Evolutionary conservation across 2,797 vertebrate genomes (phyloP), one percentile per base, ranked within the genome.

Genomic region (Lutra lutra): DNA sequence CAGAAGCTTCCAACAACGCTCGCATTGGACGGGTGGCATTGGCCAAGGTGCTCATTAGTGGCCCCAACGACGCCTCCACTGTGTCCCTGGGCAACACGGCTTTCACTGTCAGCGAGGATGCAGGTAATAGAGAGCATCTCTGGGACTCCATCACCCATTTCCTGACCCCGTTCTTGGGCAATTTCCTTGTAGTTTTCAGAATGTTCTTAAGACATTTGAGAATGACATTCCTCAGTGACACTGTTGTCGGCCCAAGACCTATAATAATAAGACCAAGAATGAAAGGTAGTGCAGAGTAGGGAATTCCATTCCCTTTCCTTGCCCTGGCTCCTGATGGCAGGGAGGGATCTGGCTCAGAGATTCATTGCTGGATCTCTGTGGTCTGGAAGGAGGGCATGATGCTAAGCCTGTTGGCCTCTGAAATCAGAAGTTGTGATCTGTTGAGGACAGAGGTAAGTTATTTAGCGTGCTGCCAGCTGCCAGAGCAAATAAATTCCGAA

Each of bases 31-130:
- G 97, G 75, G 96, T 99, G 38, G 98, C 98, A 0, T 97, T 98
- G 0, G 99, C 99, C 96, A 99, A 94, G 87, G 99, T 99, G 23
- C 97, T 99, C 96, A 99, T 99, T 8, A 91, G 98, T 0, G 99
- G 99, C 6, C 99, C 99, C 95, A 99, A 99, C 0, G 99, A 99
- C 0, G 99, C 99, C 3, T 99, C 99, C 0, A 99, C 99, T 0
- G 99, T 99, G 11, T 99, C 99, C 40, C 98, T 99, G 25, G 99
- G 99, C 40, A 99, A 99, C 3, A 99, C 99, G 0, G 99, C 99
- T 2, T 99, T 99, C 13, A 99, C 99, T 0, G 99, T 99, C 98
- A 99, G 99, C 0, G 99, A 99, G 98, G 99, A 99, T 51, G 99
- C 99, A 95, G 99, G 99, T 99, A 98, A 82, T 2, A n/a, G 25